Percentiles rank a stretch among this genome's conserved stretches.
phyloP scores from a whole-genome alignment of 2,797 vertebrate genomes.

The Crenuchus spilurus region DNA sequence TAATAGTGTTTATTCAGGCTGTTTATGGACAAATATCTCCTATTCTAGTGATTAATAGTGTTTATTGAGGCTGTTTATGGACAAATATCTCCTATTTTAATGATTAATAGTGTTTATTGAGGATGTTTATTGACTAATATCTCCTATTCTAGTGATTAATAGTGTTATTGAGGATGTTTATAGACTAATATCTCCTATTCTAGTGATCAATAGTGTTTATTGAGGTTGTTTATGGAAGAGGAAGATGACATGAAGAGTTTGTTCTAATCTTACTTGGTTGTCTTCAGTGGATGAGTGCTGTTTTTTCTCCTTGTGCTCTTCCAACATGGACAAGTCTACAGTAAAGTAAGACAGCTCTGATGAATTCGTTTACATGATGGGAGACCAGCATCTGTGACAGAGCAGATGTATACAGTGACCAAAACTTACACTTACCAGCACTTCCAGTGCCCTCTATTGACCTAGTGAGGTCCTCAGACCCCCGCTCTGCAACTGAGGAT shows the following conservation, averaged over 20 bases:
- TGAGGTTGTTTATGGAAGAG: no score
- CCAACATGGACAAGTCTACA: constrained; percentile 68
- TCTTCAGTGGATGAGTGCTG: constrained; percentile 69
- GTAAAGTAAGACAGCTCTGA: neutral
- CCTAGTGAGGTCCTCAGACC: neutral
- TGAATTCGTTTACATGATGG: neutral
- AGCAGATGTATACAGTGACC: neutral
- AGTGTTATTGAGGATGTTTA: no score
- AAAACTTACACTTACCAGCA: constrained; percentile 17
- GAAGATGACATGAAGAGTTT: neutral
- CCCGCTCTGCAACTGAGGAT: neutral
- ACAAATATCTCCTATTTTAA: no score
- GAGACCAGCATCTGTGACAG: neutral
- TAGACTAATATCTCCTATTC: no score
- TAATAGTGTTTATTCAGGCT: no score
- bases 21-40: no score
- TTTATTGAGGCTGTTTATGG: no score
- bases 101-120: no score
- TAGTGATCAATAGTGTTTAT: no score
- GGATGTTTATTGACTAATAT: no score
- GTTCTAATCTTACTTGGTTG: constrained; percentile 61
- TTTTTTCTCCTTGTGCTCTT: constrained; percentile 63
- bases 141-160: no score
- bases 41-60: no score
- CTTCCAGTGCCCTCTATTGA: constrained; percentile 11